These are phyloP conservation scores for Psammodynastes pulverulentus DNA, from an alignment of 2,113 vertebrate species.

Conservation along the genomic window DNA sequence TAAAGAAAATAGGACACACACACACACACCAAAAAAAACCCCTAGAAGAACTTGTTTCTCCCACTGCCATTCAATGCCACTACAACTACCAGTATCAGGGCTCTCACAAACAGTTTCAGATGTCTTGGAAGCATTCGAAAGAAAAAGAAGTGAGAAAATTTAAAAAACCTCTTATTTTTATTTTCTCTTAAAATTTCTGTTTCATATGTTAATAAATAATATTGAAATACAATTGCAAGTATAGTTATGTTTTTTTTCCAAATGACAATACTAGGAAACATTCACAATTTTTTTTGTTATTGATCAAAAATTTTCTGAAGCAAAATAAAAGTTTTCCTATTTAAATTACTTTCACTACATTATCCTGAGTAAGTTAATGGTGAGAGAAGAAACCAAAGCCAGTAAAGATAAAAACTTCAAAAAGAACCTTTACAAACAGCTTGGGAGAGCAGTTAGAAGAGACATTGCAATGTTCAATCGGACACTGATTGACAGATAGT, in stretches of 20 bases:
- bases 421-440: background rate
- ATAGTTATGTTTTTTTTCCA: background rate
- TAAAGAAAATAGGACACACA: background rate
- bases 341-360: background rate
- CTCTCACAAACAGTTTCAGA: background rate
- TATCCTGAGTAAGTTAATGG: background rate
- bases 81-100: background rate
- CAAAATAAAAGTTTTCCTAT: background rate
- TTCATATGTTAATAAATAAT: background rate
- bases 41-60: background rate
- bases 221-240: background rate
- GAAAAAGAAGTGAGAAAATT: background rate
- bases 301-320: background rate
- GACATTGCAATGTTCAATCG: background rate
- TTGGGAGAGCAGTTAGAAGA: background rate
- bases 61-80: background rate
- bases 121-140: background rate
- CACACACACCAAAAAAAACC: background rate
- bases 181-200: background rate
- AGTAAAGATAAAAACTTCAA: background rate
- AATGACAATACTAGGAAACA: background rate
- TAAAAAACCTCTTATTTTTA: background rate
- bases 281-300: background rate
- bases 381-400: background rate
- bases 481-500: background rate